Percentiles rank a stretch among this genome's conserved stretches.
Conservation (phyloP, 2,888 invertebrate species). For the Oscheius sp. region DNA sequence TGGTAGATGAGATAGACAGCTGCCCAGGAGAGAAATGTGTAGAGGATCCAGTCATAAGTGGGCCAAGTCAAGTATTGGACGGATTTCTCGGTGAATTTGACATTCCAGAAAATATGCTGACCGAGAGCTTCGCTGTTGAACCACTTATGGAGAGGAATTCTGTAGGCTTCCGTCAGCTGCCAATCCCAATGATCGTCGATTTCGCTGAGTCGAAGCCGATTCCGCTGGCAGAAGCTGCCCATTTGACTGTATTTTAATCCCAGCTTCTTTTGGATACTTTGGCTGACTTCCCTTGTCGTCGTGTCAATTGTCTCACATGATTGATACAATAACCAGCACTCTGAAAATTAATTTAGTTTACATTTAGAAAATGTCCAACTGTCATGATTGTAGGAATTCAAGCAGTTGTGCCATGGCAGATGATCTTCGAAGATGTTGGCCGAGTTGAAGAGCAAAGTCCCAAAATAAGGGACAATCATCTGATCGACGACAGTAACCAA, state of each 20-base stretch:
- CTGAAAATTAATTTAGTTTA: background rate
- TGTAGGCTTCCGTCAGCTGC: background rate
- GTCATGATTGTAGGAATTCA: background rate
- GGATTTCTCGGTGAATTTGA: background rate
- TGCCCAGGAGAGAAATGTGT: background rate
- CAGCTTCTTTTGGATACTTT: background rate
- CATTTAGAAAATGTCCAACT: background rate
- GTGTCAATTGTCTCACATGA: background rate
- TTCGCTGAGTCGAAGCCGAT: background rate
- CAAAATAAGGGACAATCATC: background rate
- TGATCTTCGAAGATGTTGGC: background rate
- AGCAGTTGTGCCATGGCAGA: slow-evolving; percentile 27
- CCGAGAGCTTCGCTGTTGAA: background rate
- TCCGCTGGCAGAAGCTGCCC: background rate
- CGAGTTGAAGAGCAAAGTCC: slow-evolving; percentile 1
- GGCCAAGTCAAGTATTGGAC: background rate
- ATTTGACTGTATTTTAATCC: background rate
- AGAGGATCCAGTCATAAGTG: background rate
- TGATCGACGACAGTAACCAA: background rate
- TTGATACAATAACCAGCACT: background rate
- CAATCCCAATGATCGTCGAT: background rate
- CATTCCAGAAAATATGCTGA: slow-evolving; percentile 16
- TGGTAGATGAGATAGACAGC: background rate
- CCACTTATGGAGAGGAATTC: background rate
- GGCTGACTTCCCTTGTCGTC: background rate